Percentiles rank a stretch among this genome's conserved stretches.
phyloP scores from a whole-genome alignment of 2,113 vertebrate genomes.

The Benitochromis conjunctus region DNA sequence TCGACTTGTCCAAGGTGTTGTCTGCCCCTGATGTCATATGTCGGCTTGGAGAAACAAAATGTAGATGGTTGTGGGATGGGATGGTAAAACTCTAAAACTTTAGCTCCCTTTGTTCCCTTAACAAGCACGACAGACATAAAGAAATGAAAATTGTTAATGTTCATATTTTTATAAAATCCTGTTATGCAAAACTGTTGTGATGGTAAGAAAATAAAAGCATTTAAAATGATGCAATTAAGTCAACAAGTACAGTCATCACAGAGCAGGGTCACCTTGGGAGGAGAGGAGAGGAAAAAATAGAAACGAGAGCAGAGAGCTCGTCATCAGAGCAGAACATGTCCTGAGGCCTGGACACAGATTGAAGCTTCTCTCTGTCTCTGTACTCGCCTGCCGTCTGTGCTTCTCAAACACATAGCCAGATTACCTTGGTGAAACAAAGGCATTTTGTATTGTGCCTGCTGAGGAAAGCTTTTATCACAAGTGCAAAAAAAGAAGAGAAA shows the following conservation, averaged over 20 bases:
- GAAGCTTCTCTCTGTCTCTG: background rate
- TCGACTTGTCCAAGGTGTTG: background rate
- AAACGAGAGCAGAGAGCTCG: slow-evolving; percentile 23
- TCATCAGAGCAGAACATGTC: slow-evolving; percentile 52
- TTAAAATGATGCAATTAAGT: background rate
- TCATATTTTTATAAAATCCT: background rate
- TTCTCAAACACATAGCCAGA: slow-evolving; percentile 13
- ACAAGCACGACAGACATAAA: background rate
- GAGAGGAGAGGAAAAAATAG: slow-evolving; percentile 6
- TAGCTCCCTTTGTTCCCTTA: background rate
- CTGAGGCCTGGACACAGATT: slow-evolving; percentile 33
- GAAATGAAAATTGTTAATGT: background rate
- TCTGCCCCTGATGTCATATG: background rate
- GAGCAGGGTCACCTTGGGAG: slow-evolving; percentile 13
- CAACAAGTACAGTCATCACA: background rate
- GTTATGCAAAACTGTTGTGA: background rate
- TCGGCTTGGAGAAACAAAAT: background rate
- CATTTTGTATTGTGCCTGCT: background rate
- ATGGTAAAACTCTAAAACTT: background rate
- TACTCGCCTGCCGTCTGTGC: background rate
- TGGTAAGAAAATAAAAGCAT: background rate
- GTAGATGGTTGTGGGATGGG: background rate
- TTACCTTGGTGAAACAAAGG: slow-evolving; percentile 25
- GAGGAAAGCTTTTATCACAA: slow-evolving; percentile 2
- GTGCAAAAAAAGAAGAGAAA: background rate